Evolutionary conservation across 1,140 invertebrate species (phyloP).

Genomic region (Drosophila oshimai): DNA sequence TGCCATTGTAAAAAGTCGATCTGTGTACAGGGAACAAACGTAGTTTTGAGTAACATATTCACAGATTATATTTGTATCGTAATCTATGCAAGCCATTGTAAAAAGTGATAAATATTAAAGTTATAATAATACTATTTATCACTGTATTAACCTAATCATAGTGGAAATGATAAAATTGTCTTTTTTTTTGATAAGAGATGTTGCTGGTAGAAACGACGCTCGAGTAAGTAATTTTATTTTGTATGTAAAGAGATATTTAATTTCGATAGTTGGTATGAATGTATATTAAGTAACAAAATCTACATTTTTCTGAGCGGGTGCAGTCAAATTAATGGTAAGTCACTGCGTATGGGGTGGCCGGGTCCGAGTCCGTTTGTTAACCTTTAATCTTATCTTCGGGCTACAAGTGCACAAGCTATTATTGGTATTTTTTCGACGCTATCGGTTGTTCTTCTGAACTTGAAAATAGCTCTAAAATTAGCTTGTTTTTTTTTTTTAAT

Average conservation of each 20-base stretch:
- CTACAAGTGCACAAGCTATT: slow-evolving; percentile 3
- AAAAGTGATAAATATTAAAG: no score
- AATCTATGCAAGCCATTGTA: no score
- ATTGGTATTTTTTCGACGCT: slow-evolving; percentile 8
- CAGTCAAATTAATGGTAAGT: neutral
- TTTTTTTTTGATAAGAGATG: neutral
- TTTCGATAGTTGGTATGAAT: no score
- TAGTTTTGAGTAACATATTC: no score
- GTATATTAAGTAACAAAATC: neutral
- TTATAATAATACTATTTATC: no score
- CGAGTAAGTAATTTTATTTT: no score
- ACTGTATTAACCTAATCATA: neutral
- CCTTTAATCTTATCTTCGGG: slow-evolving; percentile 56
- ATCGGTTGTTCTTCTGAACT: slow-evolving; percentile 42
- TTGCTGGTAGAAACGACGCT: neutral
- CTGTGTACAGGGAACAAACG: neutral
- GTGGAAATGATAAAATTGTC: neutral
- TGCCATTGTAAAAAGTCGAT: slow-evolving; percentile 83
- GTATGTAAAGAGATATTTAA: no score
- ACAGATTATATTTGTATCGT: no score
- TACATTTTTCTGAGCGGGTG: neutral
- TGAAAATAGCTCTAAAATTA: neutral
- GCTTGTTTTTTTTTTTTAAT: neutral
- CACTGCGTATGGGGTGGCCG: neutral
- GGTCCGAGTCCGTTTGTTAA: slow-evolving; percentile 23